Evolutionary conservation across 2,113 vertebrate genomes (phyloP), one percentile per base, ranked within the genome.

Genomic region (Scolopax mira): DNA sequence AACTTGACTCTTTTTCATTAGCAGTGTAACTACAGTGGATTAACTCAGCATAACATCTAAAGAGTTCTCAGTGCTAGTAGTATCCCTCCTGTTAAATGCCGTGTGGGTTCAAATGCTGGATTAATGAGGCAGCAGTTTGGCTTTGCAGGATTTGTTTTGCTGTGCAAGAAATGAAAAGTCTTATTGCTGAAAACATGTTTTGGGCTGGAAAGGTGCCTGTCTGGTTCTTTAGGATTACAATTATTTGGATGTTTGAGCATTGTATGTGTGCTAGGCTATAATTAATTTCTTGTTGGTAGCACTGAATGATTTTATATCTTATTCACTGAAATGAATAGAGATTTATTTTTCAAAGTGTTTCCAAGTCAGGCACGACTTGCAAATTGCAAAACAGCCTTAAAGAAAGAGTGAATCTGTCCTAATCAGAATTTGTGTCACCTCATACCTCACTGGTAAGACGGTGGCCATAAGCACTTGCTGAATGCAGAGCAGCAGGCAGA

Each of bases 271-370:
- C 18, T 58, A 24, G 22, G 55, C 64, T 80, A 1, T 57, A 88
- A 88, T 85, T 78, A 78, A 88, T 88, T 93, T 88, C 28, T 52
- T 35, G 35, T 52, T 73, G 74, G 42, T 92, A 33, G 70, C 54
- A 62, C 7, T 41, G 51, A 73, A 31, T 52, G 46, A 54, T 82
- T 89, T 90, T 80, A 24, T 60, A 78, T 65, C 70, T 83, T 66
- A 37, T 51, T 86, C 46, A 24, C 33, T 80, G 72, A 78, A 83
- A 71, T 70, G 15, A 88, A 57, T 30, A 80, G 19, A 88, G 46
- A 24, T 80, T 86, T 90, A 7, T 51, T 90, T 75, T 72, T 92
- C 60, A 18, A 27, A 39, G 41, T 55, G 25, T 80, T 74, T 93
- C 44, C 28, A 51, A 78, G 71, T 52, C 18, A 85, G 25, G 9